A percentile compares a stretch with the other conserved stretches of the same genome.
Evolutionary conservation across 1,140 invertebrate genomes (phyloP).

Genomic region (Brachionus paranguensis): DNA sequence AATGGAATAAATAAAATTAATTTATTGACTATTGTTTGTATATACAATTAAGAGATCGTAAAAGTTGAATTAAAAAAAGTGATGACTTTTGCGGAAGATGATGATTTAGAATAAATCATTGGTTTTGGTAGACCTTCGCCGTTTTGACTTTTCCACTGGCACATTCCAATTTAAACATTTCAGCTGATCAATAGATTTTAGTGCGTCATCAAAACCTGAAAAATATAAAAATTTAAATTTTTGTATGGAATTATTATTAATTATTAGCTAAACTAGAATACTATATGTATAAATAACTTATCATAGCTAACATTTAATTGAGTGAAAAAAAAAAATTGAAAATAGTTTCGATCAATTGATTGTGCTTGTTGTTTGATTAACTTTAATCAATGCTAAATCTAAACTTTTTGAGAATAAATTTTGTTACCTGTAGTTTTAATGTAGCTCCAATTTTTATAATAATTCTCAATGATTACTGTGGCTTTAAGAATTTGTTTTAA

Average conservation of each 20-base stretch:
- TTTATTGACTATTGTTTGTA: not conserved
- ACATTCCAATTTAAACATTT: slow-evolving; percentile 80
- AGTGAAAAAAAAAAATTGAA: no score
- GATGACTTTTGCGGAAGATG: not conserved
- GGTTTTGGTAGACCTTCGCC: slow-evolving; percentile 59
- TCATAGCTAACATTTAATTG: no score
- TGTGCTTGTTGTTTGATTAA: no score
- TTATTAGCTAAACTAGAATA: no score
- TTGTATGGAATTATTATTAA: no score
- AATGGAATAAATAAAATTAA: not conserved
- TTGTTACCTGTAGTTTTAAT: slow-evolving; percentile 74
- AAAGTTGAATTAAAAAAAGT: not conserved
- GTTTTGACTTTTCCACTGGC: slow-evolving; percentile 85
- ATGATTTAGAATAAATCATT: not conserved
- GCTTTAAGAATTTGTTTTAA: slow-evolving; percentile 83
- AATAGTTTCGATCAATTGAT: not conserved
- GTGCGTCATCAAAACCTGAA: slow-evolving; percentile 84
- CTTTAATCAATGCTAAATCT: no score
- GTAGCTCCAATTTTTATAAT: slow-evolving; percentile 91
- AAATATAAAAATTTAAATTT: not conserved
- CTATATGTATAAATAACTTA: no score
- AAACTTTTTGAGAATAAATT: no score
- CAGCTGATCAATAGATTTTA: slow-evolving; percentile 79
- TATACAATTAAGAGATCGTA: not conserved
- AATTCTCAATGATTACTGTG: slow-evolving; percentile 75